Evolutionary conservation across 2,113 vertebrate genomes (phyloP).

Genomic region (Apeltes quadracus): DNA sequence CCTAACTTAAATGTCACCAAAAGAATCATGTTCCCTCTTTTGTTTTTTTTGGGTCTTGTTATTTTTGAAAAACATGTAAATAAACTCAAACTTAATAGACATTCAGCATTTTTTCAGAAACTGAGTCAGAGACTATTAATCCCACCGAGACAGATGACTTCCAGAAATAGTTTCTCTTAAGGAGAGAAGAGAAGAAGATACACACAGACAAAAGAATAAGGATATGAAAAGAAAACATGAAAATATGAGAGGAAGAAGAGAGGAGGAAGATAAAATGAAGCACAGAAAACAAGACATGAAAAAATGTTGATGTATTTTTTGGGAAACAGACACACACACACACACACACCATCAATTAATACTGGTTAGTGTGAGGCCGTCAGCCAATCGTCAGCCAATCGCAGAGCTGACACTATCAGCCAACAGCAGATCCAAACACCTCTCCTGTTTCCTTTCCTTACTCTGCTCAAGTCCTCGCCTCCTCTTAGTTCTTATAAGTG

Average conservation of each 20-base stretch:
- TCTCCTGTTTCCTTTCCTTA: background rate
- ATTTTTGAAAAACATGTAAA: background rate
- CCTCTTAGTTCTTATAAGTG: background rate
- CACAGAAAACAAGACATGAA: background rate
- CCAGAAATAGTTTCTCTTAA: background rate
- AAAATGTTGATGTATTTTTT: background rate
- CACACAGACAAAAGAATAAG: no score
- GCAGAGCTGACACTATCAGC: conserved; percentile 28
- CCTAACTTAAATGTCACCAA: background rate
- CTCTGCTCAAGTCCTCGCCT: background rate
- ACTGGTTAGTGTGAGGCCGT: conserved; percentile 36
- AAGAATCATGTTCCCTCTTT: background rate
- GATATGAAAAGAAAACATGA: background rate
- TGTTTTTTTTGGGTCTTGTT: background rate
- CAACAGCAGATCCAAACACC: conserved; percentile 11
- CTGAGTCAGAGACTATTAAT: background rate
- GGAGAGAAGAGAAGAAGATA: background rate
- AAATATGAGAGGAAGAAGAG: background rate
- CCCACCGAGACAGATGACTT: no score
- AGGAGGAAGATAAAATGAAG: background rate
- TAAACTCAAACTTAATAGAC: background rate
- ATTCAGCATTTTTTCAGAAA: background rate
- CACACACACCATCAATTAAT: conserved; percentile 54
- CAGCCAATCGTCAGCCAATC: conserved; percentile 50
- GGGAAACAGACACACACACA: background rate